phyloP scores from a whole-genome alignment of 2,888 invertebrate genomes.

The Drosophila paramelanica region DNA sequence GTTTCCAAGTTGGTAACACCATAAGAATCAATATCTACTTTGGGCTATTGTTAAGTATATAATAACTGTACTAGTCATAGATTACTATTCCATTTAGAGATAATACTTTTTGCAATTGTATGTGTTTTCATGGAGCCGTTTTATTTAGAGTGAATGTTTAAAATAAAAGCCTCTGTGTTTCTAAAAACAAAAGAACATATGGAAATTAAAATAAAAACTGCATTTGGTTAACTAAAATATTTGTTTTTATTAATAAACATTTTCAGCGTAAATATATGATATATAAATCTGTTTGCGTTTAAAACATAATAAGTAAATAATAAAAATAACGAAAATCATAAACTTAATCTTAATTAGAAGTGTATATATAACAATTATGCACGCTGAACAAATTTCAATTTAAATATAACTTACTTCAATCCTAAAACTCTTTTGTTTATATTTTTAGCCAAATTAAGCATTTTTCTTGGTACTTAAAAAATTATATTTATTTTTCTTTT shows the following conservation, averaged over 20 bases:
- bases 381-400: constrained; percentile 69
- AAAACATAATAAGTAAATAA: constrained; percentile 80
- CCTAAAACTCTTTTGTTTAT: constrained; percentile 17
- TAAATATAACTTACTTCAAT: constrained; percentile 47
- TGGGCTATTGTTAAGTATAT: constrained; percentile 82
- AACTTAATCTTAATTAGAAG: constrained; percentile 66
- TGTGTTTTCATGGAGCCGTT: constrained; percentile 28
- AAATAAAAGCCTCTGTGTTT: constrained; percentile 58
- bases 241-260: constrained; percentile 82
- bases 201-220: constrained; percentile 53
- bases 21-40: constrained; percentile 84
- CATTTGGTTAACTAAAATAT: constrained; percentile 81
- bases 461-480: constrained; percentile 43
- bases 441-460: constrained; percentile 46
- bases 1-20: constrained; percentile 28
- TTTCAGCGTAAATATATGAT: constrained; percentile 78
- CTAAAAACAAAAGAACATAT: constrained; percentile 12
- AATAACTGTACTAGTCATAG: constrained; percentile 59
- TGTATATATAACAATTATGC: constrained; percentile 80
- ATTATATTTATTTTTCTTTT: constrained; percentile 25
- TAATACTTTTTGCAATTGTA: constrained; percentile 43
- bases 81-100: constrained; percentile 54
- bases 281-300: constrained; percentile 68
- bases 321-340: constrained; percentile 81
- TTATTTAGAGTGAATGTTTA: constrained; percentile 3